Percentiles rank a stretch among this genome's conserved stretches.
Evolutionary conservation across 2,888 invertebrate genomes (phyloP).

Genomic region (Callinectes sapidus): DNA sequence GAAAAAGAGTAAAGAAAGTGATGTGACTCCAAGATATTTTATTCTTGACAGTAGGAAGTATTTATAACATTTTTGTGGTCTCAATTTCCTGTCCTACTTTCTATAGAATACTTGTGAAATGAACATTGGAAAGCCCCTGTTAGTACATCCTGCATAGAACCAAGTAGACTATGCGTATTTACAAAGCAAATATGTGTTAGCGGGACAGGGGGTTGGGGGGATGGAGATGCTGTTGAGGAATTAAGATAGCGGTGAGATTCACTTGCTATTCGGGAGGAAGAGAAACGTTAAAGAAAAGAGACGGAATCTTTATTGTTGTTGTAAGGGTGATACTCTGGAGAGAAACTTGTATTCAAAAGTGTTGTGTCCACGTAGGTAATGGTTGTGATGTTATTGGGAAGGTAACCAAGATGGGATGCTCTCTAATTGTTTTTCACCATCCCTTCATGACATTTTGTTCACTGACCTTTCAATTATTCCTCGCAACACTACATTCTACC

Average conservation of each 20-base stretch:
- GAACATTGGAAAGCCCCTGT: neutral
- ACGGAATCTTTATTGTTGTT: neutral
- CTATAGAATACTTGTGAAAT: neutral
- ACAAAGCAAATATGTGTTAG: neutral
- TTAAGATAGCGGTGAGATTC: neutral
- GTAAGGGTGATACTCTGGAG: neutral
- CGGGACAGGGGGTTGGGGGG: neutral
- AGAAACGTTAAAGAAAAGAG: no score
- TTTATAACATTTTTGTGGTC: neutral
- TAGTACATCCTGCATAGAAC: neutral
- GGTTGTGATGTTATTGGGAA: no score
- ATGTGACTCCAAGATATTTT: neutral
- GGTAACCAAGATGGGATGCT: no score
- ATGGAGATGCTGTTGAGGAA: neutral
- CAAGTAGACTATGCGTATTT: neutral
- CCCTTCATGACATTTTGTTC: no score
- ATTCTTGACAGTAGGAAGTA: neutral
- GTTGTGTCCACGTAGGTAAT: no score
- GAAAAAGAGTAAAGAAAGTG: neutral
- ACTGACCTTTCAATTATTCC: no score
- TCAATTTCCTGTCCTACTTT: slow-evolving; percentile 8
- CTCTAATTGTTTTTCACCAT: no score
- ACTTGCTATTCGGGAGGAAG: neutral
- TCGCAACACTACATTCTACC: no score
- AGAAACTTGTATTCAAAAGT: no score